Percentiles rank a stretch among this genome's conserved stretches.
Evolutionary conservation across 2,797 vertebrate species (phyloP).

Genomic region (Esox masquinongy): DNA sequence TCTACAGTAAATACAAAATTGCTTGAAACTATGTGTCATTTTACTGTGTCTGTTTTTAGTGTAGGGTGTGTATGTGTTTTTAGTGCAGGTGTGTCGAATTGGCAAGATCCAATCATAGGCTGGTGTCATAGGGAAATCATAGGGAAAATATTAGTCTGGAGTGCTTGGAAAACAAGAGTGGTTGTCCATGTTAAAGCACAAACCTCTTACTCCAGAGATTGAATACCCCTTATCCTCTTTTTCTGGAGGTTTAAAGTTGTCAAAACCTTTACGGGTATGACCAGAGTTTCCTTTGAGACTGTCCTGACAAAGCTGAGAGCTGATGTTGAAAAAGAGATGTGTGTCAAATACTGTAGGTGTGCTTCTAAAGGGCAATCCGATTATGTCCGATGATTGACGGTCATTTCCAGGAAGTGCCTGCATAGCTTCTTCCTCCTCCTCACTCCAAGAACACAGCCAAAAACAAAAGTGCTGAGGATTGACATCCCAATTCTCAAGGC

Average conservation of each 20-base stretch:
- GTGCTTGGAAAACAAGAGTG: neutral
- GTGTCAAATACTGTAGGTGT: neutral
- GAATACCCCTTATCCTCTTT: neutral
- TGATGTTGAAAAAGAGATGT: neutral
- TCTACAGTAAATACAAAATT: too few species aligned
- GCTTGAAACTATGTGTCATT: too few species aligned
- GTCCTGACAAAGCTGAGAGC: neutral
- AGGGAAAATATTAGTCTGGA: neutral
- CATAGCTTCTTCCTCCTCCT: conserved; percentile 17
- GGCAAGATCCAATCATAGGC: too few species aligned
- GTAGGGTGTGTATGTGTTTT: too few species aligned
- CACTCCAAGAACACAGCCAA: conserved; percentile 25
- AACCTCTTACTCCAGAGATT: neutral
- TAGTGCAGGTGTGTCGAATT: too few species aligned
- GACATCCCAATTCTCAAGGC: conserved; percentile 11
- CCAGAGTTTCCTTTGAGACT: neutral
- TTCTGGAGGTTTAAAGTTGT: neutral
- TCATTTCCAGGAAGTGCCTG: conserved; percentile 39
- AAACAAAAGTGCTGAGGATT: neutral
- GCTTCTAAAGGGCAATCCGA: conserved; percentile 34
- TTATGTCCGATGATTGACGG: conserved; percentile 28
- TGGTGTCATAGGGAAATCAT: too few species aligned
- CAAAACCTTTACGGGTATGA: neutral
- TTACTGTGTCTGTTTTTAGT: too few species aligned
- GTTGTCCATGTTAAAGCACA: neutral